phyloP scores from a whole-genome alignment of 35 echinoderm and acorn worm genomes.

The Ophioderma brevispina region DNA sequence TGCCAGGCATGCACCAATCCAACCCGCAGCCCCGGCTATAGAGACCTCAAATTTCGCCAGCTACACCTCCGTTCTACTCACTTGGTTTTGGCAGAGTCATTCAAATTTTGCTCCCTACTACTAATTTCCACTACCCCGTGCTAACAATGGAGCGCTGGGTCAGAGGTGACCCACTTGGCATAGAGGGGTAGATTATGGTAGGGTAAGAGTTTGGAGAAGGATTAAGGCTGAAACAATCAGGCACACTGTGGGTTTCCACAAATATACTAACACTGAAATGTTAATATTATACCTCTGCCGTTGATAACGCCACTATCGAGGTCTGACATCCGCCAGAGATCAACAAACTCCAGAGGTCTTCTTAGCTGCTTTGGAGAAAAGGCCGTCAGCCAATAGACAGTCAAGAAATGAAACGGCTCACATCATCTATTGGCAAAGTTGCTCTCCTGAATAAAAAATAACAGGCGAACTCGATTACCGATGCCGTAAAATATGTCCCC shows the following conservation, averaged over 20 bases:
- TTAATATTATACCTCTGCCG: conserved; percentile 31
- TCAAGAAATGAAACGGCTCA: conserved; percentile 77
- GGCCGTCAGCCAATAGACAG: conserved; percentile 72
- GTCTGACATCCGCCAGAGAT: conserved; percentile 36
- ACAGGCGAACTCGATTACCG: too few species aligned
- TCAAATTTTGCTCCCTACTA: too few species aligned
- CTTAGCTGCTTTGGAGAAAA: conserved; percentile 48
- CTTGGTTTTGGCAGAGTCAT: too few species aligned
- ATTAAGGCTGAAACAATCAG: neutral
- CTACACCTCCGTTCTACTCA: too few species aligned
- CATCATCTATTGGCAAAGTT: conserved; percentile 56
- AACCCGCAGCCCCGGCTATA: too few species aligned
- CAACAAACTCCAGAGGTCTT: conserved; percentile 35
- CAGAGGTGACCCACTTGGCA: too few species aligned
- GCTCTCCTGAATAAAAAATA: neutral
- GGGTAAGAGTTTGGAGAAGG: neutral
- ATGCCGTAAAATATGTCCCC: too few species aligned
- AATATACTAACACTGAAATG: too few species aligned
- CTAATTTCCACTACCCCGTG: too few species aligned
- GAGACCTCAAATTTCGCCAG: too few species aligned
- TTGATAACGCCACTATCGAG: conserved; percentile 38
- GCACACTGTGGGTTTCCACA: neutral
- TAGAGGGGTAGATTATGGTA: neutral
- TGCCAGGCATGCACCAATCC: too few species aligned
- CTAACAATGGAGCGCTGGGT: too few species aligned